A percentile compares a stretch with the other conserved stretches of the same genome.
These are phyloP conservation scores for Bolinopsis microptera DNA, from an alignment of 37 sponge, comb jelly and placozoan species.

Conservation along the genomic window DNA sequence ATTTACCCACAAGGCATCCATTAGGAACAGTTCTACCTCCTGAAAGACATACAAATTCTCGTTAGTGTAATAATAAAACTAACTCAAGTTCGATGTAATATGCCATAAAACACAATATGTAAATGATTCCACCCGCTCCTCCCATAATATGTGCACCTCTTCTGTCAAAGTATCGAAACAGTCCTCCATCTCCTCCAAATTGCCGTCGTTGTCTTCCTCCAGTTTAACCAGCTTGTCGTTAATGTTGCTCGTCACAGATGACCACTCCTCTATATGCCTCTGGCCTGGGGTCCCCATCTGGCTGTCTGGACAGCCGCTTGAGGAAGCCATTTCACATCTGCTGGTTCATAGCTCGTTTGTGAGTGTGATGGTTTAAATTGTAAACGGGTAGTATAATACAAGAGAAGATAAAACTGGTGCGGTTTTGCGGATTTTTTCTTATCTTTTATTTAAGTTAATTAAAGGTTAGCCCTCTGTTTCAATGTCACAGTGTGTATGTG, in stretches of 20 bases:
- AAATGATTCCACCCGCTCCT: no score
- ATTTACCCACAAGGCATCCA: slow-evolving; percentile 51
- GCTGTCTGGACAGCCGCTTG: background rate
- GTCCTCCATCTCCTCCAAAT: background rate
- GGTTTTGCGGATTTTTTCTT: no score
- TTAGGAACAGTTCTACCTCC: slow-evolving; percentile 37
- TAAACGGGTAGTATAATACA: no score
- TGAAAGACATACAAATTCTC: background rate
- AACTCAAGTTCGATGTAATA: background rate
- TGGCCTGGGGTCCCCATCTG: background rate
- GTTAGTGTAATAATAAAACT: background rate
- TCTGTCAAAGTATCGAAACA: slow-evolving; percentile 4
- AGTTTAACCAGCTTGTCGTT: background rate
- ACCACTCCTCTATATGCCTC: background rate
- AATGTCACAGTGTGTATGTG: no score
- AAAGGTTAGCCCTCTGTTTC: no score
- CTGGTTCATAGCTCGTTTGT: no score
- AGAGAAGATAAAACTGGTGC: no score
- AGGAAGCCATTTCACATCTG: background rate
- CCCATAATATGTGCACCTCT: no score
- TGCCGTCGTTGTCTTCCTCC: background rate
- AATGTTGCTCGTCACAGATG: background rate
- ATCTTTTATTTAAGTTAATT: no score
- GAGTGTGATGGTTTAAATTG: no score
- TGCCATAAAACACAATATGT: background rate